Percentiles rank a stretch among this genome's conserved stretches.
phyloP scores from a whole-genome alignment of 1,140 invertebrate species.

The Neodiprion pinetum region DNA sequence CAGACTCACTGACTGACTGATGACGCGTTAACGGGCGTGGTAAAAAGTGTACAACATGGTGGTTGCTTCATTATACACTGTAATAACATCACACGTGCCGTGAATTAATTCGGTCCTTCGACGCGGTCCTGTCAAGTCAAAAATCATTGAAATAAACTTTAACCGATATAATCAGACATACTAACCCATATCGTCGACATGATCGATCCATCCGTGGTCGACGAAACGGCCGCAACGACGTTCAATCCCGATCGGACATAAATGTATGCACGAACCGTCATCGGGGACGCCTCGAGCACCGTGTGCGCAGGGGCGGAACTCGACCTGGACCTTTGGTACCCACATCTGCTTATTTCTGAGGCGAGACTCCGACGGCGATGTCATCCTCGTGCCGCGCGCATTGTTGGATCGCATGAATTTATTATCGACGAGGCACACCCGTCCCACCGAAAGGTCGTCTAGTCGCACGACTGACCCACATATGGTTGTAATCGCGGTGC shows the following conservation, averaged over 20 bases:
- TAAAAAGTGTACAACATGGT: too few relatives aligned
- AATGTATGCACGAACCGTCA: not conserved
- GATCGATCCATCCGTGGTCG: not conserved
- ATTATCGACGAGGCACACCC: not conserved
- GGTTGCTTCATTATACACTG: not conserved
- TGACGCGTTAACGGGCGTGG: too few relatives aligned
- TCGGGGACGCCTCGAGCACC: not conserved
- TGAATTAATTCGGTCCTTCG: not conserved
- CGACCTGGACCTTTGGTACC: not conserved
- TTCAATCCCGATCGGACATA: not conserved
- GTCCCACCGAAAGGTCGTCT: not conserved
- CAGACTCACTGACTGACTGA: too few relatives aligned
- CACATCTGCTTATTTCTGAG: not conserved
- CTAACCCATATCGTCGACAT: constrained; percentile 1
- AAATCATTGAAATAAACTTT: constrained; percentile 1
- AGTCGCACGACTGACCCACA: constrained; percentile 2
- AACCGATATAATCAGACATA: not conserved
- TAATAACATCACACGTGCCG: not conserved
- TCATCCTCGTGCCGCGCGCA: not conserved
- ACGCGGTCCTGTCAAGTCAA: not conserved
- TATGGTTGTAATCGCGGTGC: not conserved
- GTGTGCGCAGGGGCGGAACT: not conserved
- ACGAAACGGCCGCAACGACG: not conserved
- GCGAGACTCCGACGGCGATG: not conserved
- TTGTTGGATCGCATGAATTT: not conserved